Evolutionary conservation across 2,888 invertebrate genomes (phyloP).

Genomic region (Philonicus albiceps): DNA sequence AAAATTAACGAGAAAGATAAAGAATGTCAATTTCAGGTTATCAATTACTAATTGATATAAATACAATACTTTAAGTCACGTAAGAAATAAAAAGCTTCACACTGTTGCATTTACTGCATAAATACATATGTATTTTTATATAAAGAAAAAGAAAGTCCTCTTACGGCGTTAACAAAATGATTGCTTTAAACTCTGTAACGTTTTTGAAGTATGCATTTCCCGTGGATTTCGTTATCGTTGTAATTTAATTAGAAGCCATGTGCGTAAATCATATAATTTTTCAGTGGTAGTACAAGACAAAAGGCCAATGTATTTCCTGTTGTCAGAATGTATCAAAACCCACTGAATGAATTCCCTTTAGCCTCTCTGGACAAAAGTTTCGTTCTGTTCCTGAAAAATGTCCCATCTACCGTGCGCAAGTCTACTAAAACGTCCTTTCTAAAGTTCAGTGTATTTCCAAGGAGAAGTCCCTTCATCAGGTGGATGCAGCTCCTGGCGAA

Average conservation of each 20-base stretch:
- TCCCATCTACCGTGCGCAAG: background rate
- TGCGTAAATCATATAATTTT: background rate
- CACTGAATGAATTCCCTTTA: background rate
- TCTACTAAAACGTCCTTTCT: background rate
- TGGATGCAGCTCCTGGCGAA: background rate
- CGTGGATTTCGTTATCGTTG: background rate
- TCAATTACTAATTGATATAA: too few species aligned
- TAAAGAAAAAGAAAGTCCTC: background rate
- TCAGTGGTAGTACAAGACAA: background rate
- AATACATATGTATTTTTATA: background rate
- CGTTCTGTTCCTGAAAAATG: background rate
- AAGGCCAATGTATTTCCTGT: background rate
- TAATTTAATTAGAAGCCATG: background rate
- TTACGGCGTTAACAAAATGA: background rate
- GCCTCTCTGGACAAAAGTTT: background rate
- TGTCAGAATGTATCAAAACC: background rate
- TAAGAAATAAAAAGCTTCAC: too few species aligned
- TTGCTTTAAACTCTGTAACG: background rate
- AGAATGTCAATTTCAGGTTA: too few species aligned
- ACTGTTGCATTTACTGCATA: background rate
- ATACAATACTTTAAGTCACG: too few species aligned
- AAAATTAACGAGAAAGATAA: too few species aligned
- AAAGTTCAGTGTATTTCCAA: slow-evolving; percentile 8
- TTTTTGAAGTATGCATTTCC: background rate
- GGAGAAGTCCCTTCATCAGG: background rate